These are phyloP conservation scores for Caradrina kadenii DNA, from an alignment of 2,888 invertebrate species.

Conservation along the genomic window DNA sequence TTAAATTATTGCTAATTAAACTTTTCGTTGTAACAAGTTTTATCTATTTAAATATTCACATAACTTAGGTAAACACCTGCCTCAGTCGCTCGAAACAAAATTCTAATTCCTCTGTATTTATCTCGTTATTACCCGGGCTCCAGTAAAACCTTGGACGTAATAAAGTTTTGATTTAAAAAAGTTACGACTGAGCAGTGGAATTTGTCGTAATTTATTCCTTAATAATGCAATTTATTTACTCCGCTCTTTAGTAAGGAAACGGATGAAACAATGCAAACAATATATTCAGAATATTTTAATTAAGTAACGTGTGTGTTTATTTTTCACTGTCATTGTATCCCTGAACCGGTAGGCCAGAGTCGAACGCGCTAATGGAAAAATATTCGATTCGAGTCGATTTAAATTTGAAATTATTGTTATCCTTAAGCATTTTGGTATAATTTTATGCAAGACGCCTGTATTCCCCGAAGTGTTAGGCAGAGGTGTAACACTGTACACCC, in stretches of 20 bases:
- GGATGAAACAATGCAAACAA: background rate
- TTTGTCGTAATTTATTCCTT: conserved; percentile 22
- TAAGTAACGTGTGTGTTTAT: background rate
- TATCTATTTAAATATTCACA: conserved; percentile 22
- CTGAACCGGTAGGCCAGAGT: background rate
- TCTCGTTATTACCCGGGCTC: background rate
- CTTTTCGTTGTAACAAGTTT: background rate
- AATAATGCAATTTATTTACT: conserved; percentile 24
- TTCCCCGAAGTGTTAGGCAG: too few relatives aligned
- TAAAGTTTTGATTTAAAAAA: conserved; percentile 33
- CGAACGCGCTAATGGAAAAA: background rate
- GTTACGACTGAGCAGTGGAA: conserved; percentile 18
- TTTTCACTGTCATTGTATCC: background rate
- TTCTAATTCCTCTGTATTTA: background rate
- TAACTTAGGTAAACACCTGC: background rate
- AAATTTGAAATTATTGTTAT: background rate
- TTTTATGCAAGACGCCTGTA: too few relatives aligned
- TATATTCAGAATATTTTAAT: conserved; percentile 10
- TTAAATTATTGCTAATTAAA: background rate
- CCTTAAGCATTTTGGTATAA: too few relatives aligned
- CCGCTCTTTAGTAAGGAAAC: conserved; percentile 9
- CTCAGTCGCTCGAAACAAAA: background rate
- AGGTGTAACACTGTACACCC: too few relatives aligned
- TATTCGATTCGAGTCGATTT: background rate
- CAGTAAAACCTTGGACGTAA: conserved; percentile 6